Base-by-base conservation (phyloP, 2,888 invertebrate species). In the Dicyrtoma fusca region DNA sequence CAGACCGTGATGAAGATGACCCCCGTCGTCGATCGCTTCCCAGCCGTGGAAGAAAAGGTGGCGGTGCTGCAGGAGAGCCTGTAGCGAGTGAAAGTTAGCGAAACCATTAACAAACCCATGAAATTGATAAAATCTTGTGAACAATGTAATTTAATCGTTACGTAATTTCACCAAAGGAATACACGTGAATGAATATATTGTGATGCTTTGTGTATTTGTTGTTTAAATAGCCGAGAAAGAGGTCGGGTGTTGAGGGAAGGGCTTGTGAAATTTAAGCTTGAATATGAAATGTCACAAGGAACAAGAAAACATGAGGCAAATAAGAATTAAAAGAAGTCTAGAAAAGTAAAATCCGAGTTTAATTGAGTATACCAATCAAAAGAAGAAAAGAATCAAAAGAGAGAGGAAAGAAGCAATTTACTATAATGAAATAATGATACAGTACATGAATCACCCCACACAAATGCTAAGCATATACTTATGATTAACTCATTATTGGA, bases 1-100 rank as follows among this genome's bases (percentile, higher is more conserved):
- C 34, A 55, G 71, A 71, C 10, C 47, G 59, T 34, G 65, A 65
- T 26, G 75, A 76, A 14, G 75, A 73, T n/a, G 79, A 79, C 26
- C 57, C 76, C 59, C 74, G 77, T 57, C 74, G 79, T 42, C 71
- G 78, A 57, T 42, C 77, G 19, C 68, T 65, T 34, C 76, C 75
- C 45, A 19, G 49, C 11, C 75, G 77, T 14, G 76, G 75, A 44
- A 76, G 77, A 49, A 73, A 76, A 59, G 73, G 74, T 66, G 74
- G 77, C 66, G 78, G 75, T 55, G 75, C 76, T 49, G 75, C 77
- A 71, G 77, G 75, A 34, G 78, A 80, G 62, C 77, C 76, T 64
- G 55, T 75, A 10, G 72, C 77, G 13, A 74, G 68, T 45, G 79
- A 80, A 75, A 77, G 80, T 80, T 69, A 69, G 73, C 44, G 19